Evolutionary conservation across 2,888 invertebrate species (phyloP).

Genomic region (Axea sp.): DNA sequence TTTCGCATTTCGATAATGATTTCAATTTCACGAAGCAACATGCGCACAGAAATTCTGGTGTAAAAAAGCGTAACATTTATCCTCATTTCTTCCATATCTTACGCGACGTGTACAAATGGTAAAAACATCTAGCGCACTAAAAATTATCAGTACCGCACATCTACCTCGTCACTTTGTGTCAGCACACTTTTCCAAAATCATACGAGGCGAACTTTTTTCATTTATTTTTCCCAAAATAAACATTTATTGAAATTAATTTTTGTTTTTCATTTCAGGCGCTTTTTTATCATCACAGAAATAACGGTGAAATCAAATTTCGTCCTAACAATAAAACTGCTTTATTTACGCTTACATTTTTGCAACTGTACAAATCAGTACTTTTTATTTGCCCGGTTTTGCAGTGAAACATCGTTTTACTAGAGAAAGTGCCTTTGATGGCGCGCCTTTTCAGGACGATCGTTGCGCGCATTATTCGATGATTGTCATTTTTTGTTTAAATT

Average conservation of each 20-base stretch:
- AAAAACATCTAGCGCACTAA: slow-evolving; percentile 26
- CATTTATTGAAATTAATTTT: slow-evolving; percentile 34
- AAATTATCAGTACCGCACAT: slow-evolving; percentile 30
- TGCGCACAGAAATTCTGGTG: background rate
- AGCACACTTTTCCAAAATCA: slow-evolving; percentile 22
- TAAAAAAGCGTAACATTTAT: slow-evolving; percentile 17
- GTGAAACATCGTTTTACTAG: slow-evolving; percentile 11
- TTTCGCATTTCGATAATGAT: slow-evolving; percentile 5
- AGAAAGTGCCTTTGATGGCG: slow-evolving; percentile 14
- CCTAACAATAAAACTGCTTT: slow-evolving; percentile 20
- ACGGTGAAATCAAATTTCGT: slow-evolving; percentile 14
- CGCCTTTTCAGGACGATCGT: background rate
- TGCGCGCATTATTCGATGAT: slow-evolving; percentile 10
- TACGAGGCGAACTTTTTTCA: slow-evolving; percentile 7
- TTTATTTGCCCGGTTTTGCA: slow-evolving; percentile 7
- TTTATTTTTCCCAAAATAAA: slow-evolving; percentile 18
- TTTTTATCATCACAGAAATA: slow-evolving; percentile 32
- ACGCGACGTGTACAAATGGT: slow-evolving; percentile 39
- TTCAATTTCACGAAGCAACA: slow-evolving; percentile 4
- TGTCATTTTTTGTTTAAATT: slow-evolving; percentile 19
- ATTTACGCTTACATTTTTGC: slow-evolving; percentile 27
- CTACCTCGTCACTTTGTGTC: slow-evolving; percentile 22
- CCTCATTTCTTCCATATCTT: slow-evolving; percentile 35
- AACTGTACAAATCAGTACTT: slow-evolving; percentile 13
- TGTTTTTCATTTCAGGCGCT: slow-evolving; percentile 20